Conservation (phyloP, 2,888 invertebrate species). For the Xanthorhoe spadicearia region DNA sequence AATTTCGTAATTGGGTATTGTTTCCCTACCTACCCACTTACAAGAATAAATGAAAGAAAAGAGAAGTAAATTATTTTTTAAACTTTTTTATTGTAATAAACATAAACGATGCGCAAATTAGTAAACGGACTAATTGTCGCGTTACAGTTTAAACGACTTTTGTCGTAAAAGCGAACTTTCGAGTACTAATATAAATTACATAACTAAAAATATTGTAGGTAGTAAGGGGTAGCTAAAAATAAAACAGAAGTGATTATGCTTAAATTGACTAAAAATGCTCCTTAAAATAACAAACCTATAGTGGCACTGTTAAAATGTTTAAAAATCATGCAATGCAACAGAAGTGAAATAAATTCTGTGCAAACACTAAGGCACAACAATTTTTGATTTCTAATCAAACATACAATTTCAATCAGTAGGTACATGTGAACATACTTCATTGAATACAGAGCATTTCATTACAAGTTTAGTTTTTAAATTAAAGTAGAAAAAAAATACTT, state of each 20-base stretch:
- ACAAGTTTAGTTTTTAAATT: constrained; percentile 9
- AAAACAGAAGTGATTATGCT: constrained; percentile 63
- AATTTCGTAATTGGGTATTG: background rate
- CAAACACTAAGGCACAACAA: constrained; percentile 69
- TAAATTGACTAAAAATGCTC: constrained; percentile 75
- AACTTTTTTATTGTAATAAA: constrained; percentile 77
- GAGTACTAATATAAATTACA: constrained; percentile 23
- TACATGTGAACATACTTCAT: constrained; percentile 9
- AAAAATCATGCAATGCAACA: constrained; percentile 38
- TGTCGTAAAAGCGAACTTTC: constrained; percentile 33
- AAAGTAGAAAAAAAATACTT: constrained; percentile 2
- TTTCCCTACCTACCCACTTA: background rate
- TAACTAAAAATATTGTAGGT: constrained; percentile 39
- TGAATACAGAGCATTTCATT: constrained; percentile 23
- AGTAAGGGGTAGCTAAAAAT: constrained; percentile 55
- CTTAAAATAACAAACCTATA: constrained; percentile 60
- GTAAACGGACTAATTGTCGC: constrained; percentile 65
- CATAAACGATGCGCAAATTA: constrained; percentile 82
- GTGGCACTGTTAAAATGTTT: constrained; percentile 72
- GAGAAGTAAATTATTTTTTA: constrained; percentile 21
- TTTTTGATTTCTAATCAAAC: constrained; percentile 27
- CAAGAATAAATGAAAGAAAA: background rate
- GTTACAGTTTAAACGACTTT: constrained; percentile 44
- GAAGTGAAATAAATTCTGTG: constrained; percentile 52
- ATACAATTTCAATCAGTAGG: background rate